Conservation (phyloP, 2,113 vertebrate species). For the Antigone vipio region DNA sequence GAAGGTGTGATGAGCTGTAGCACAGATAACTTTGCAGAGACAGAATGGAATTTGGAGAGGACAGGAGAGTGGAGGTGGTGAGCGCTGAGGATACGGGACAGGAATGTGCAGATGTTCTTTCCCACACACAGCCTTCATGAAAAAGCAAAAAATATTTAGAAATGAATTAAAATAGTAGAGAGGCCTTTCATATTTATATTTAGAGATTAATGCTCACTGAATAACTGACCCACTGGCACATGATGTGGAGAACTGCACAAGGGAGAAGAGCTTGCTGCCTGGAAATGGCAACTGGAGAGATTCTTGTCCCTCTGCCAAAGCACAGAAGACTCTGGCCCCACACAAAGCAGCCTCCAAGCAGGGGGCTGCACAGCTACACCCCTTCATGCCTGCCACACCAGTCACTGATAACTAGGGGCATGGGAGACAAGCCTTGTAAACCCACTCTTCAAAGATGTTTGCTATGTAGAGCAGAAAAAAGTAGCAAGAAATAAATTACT, state of each 20-base stretch:
- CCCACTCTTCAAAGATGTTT: not conserved
- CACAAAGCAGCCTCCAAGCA: not conserved
- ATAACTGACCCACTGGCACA: accelerated
- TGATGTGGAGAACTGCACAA: not conserved
- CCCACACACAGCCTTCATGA: not conserved
- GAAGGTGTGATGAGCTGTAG: not conserved
- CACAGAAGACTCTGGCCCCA: not conserved
- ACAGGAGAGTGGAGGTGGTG: accelerated
- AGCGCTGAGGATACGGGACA: not conserved
- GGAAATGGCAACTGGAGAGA: not conserved
- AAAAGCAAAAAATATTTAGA: not conserved
- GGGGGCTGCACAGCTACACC: not conserved
- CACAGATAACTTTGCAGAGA: not conserved
- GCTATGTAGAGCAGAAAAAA: not conserved
- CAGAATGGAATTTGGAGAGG: not conserved
- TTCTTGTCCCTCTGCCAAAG: not conserved
- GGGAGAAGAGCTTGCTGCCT: not conserved
- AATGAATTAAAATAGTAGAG: not conserved
- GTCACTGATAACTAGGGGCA: not conserved
- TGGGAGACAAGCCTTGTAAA: not conserved
- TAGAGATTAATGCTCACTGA: not conserved
- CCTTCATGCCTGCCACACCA: not conserved
- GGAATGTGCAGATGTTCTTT: not conserved
- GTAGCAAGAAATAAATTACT: not conserved
- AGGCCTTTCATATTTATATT: not conserved